Percentiles rank a stretch among this genome's conserved stretches.
Conservation (phyloP, 2,888 invertebrate genomes). For the Tipula lateralis region DNA sequence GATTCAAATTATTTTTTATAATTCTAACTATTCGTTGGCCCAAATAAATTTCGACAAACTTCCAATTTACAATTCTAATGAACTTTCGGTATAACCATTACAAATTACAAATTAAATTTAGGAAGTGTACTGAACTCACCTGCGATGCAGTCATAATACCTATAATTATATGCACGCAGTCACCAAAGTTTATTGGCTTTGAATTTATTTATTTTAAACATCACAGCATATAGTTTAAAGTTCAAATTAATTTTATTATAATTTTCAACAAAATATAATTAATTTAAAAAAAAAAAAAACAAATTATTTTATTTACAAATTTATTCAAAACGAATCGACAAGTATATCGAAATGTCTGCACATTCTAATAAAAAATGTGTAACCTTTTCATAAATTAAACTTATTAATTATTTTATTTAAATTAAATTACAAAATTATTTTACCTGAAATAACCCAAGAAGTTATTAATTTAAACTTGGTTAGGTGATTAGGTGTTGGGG, state of each 20-base stretch:
- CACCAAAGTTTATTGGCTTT: neutral
- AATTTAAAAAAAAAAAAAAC: neutral
- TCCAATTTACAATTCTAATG: neutral
- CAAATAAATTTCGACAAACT: neutral
- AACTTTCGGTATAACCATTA: neutral
- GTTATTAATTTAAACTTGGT: neutral
- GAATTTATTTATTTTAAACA: neutral
- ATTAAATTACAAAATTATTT: neutral
- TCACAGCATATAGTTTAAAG: neutral
- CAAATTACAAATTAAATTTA: neutral
- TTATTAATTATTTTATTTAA: neutral
- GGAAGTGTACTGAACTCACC: neutral
- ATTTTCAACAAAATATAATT: neutral
- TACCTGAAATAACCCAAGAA: neutral
- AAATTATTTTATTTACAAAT: neutral
- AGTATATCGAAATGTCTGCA: too few relatives aligned
- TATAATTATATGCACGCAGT: too few relatives aligned
- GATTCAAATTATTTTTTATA: neutral
- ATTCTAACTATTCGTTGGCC: neutral
- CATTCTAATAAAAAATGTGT: too few relatives aligned
- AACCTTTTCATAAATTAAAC: neutral
- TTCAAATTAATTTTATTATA: neutral
- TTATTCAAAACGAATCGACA: neutral
- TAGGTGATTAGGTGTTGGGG: neutral
- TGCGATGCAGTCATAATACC: too few relatives aligned